Evolutionary conservation across 2,888 invertebrate genomes (phyloP).

Genomic region (Hydriomena furcata): DNA sequence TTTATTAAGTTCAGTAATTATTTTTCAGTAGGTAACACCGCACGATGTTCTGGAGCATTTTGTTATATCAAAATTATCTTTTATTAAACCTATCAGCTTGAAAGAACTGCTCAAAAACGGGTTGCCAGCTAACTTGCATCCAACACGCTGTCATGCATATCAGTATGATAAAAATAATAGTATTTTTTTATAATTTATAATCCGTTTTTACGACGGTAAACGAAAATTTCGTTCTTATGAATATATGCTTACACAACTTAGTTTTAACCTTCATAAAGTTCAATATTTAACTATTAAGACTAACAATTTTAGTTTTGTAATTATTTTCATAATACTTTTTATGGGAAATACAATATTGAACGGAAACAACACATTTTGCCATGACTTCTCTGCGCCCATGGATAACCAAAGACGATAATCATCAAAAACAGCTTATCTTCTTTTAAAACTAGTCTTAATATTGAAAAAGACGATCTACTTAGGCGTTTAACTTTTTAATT

Average conservation of each 20-base stretch:
- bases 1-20: too few relatives aligned
- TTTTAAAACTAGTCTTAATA: constrained; percentile 41
- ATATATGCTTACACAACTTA: constrained; percentile 3
- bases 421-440: constrained; percentile 33
- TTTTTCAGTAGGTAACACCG: too few relatives aligned
- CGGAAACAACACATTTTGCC: too few relatives aligned
- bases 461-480: constrained; percentile 24
- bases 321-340: constrained; percentile 12
- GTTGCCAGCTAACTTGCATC: too few relatives aligned
- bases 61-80: too few relatives aligned
- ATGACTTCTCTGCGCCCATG: constrained; percentile 33
- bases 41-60: too few relatives aligned
- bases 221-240: not conserved
- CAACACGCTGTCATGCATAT: not conserved
- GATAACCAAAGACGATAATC: constrained; percentile 55
- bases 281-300: not conserved
- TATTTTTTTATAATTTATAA: constrained; percentile 21
- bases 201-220: constrained; percentile 26
- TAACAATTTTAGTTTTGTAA: constrained; percentile 3
- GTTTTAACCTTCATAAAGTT: not conserved
- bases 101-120: too few relatives aligned
- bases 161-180: constrained; percentile 15
- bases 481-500: constrained; percentile 18
- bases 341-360: too few relatives aligned
- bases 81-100: too few relatives aligned